phyloP scores from a whole-genome alignment of 2,888 invertebrate genomes.

The Amiota mariae region DNA sequence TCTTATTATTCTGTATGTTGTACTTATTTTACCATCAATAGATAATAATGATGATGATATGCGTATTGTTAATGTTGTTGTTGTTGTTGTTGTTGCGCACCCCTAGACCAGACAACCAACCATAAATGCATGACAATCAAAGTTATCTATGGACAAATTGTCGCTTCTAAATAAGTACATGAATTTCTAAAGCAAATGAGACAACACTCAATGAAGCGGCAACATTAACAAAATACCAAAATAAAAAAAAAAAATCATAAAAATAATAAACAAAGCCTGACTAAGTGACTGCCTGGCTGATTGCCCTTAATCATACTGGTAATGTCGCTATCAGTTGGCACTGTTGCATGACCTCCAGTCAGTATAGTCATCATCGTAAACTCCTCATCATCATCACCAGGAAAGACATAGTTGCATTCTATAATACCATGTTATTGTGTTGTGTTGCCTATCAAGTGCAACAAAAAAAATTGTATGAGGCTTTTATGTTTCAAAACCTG shows the following conservation, averaged over 20 bases:
- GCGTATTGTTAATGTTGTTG: too few species aligned
- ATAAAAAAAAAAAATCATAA: too few species aligned
- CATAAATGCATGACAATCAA: too few species aligned
- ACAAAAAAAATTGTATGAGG: background rate
- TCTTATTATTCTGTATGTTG: background rate
- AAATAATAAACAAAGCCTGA: too few species aligned
- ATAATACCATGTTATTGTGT: too few species aligned
- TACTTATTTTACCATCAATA: background rate
- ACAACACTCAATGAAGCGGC: background rate
- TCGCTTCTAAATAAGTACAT: background rate
- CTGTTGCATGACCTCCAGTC: slow-evolving; percentile 19
- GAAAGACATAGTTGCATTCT: too few species aligned
- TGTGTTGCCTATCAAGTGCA: background rate
- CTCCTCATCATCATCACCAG: too few species aligned
- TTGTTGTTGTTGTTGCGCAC: background rate
- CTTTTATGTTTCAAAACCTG: too few species aligned
- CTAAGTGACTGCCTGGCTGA: too few species aligned
- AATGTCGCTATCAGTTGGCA: background rate
- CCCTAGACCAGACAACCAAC: background rate
- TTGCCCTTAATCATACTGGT: too few species aligned
- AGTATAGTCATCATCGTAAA: too few species aligned
- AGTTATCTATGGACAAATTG: background rate
- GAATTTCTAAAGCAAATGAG: background rate
- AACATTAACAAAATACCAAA: background rate
- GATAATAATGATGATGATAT: too few species aligned